These are phyloP conservation scores for Dynastes hyllus DNA, from an alignment of 2,888 invertebrate genomes.

Conservation along the genomic window DNA sequence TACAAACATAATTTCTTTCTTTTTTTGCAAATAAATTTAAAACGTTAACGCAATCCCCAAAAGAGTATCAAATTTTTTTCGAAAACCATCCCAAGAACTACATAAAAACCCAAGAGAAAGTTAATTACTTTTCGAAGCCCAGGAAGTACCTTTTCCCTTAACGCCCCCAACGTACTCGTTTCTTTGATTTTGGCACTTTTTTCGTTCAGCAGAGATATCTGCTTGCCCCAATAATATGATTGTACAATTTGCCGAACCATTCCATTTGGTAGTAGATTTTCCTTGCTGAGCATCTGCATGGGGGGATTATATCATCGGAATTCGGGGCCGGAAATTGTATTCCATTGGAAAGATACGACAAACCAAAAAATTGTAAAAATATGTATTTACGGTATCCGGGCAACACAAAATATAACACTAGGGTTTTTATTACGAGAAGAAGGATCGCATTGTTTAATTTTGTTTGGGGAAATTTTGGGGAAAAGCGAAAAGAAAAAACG, in stretches of 20 bases:
- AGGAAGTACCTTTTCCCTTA: conserved; percentile 76
- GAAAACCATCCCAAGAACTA: too few species aligned
- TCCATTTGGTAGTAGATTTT: conserved; percentile 72
- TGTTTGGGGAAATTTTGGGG: conserved; percentile 52
- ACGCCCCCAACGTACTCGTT: conserved; percentile 74
- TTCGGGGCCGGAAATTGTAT: conserved; percentile 67
- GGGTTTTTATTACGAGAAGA: conserved; percentile 35
- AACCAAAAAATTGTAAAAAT: conserved; percentile 67
- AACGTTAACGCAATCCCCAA: not conserved
- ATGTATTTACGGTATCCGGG: conserved; percentile 34
- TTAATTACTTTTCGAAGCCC: conserved; percentile 84
- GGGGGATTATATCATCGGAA: conserved; percentile 54
- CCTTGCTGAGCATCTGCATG: not conserved
- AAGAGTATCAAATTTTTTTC: too few species aligned
- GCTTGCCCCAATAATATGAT: conserved; percentile 76
- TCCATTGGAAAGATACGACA: conserved; percentile 69
- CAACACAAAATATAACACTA: conserved; percentile 52
- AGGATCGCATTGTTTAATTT: conserved; percentile 50
- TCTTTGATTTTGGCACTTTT: conserved; percentile 74
- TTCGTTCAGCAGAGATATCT: conserved; percentile 59
- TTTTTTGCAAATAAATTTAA: too few species aligned
- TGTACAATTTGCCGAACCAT: conserved; percentile 79
- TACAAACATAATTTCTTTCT: too few species aligned
- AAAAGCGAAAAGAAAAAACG: conserved; percentile 9
- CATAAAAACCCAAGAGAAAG: conserved; percentile 47